Conservation (phyloP, 2,797 vertebrate genomes). For the Clarias laeviceps region DNA sequence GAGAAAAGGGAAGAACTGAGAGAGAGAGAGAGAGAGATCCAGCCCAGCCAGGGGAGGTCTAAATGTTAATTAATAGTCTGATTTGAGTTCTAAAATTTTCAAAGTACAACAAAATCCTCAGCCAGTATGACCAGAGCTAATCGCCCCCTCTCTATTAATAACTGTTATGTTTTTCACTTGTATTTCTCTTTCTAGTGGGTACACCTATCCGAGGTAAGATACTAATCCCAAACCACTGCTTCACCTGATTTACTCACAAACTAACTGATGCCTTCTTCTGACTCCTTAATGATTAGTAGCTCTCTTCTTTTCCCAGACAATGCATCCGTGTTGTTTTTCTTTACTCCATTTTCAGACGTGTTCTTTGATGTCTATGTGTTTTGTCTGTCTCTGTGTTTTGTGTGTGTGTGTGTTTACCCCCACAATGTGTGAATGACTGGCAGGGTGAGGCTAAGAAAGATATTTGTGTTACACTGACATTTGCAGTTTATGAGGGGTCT, state of each 20-base stretch:
- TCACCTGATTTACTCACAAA: constrained; percentile 59
- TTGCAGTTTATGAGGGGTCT: constrained; percentile 37
- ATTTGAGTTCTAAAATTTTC: constrained; percentile 28
- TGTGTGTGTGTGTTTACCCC: constrained; percentile 52
- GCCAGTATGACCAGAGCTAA: not conserved
- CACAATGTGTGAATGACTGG: constrained; percentile 55
- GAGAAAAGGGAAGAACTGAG: not conserved
- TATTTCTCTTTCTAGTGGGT: constrained; percentile 94
- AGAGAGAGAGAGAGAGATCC: constrained; percentile 32
- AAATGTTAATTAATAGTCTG: constrained; percentile 41
- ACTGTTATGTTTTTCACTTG: constrained; percentile 85
- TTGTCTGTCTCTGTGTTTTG: constrained; percentile 41
- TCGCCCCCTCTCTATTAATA: constrained; percentile 61
- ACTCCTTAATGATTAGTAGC: constrained; percentile 26
- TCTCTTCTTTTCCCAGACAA: constrained; percentile 43
- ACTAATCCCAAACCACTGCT: constrained; percentile 44
- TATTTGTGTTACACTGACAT: constrained; percentile 42
- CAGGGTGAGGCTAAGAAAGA: constrained; percentile 16
- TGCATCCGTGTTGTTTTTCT: constrained; percentile 40
- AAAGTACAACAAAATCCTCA: constrained; percentile 58
- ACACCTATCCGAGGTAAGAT: constrained; percentile 99
- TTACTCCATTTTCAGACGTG: constrained; percentile 22
- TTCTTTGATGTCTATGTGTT: constrained; percentile 26
- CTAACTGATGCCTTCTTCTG: constrained; percentile 49
- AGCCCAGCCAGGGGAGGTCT: constrained; percentile 68